A percentile compares a stretch with the other conserved stretches of the same genome.
Conservation (phyloP, 2,113 vertebrate species). For the Reinhardtius hippoglossoides region DNA sequence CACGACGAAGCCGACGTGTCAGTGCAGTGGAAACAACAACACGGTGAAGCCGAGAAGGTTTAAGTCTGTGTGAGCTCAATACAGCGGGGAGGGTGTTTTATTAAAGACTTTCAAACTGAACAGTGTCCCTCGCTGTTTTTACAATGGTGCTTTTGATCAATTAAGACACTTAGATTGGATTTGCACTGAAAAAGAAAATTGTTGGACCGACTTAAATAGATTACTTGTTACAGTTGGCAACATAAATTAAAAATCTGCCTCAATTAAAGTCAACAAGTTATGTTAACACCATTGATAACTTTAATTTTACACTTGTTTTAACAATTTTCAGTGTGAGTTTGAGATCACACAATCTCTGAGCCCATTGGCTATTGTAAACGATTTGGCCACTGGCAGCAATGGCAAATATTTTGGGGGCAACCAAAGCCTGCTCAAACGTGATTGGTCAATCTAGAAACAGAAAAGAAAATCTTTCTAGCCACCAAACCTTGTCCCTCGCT, state of each 20-base stretch:
- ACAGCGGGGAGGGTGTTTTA: slow-evolving; percentile 1
- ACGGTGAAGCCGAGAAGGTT: neutral
- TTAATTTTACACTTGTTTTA: no score
- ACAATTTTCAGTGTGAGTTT: no score
- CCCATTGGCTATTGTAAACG: no score
- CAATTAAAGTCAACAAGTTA: neutral
- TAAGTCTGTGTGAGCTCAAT: slow-evolving; percentile 1
- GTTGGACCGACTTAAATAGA: no score
- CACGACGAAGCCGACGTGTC: slow-evolving; percentile 51
- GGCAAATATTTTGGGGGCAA: no score
- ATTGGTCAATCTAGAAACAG: no score
- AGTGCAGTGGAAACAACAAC: slow-evolving; percentile 43
- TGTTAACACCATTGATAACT: no score
- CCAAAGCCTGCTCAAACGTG: no score
- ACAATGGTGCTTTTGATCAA: neutral
- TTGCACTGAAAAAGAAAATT: neutral
- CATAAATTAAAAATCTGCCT: neutral
- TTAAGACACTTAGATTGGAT: neutral
- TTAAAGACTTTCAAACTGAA: slow-evolving; percentile 1
- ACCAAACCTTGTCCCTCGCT: no score
- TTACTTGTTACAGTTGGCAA: neutral
- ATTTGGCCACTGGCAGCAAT: no score
- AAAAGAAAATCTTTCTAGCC: no score
- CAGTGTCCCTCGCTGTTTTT: neutral
- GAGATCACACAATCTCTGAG: no score